Evolutionary conservation across 2,888 invertebrate species (phyloP).

Genomic region (Noctua comes): DNA sequence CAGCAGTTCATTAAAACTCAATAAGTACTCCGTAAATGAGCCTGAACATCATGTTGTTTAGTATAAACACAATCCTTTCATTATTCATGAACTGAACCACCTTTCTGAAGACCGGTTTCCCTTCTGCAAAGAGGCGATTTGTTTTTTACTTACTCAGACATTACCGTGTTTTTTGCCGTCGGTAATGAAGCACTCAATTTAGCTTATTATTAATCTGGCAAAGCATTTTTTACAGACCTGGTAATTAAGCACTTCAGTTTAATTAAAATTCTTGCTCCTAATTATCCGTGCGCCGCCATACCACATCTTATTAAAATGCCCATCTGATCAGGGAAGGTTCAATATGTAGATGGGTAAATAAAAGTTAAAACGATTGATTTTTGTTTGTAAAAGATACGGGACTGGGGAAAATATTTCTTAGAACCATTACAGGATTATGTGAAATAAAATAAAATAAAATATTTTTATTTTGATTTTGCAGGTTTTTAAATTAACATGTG

Average conservation of each 20-base stretch:
- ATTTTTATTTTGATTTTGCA: too few species aligned
- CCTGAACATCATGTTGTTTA: neutral
- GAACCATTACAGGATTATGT: too few species aligned
- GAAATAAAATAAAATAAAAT: too few species aligned
- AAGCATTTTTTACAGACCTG: slow-evolving; percentile 10
- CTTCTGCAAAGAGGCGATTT: neutral
- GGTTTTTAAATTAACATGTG: neutral
- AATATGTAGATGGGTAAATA: neutral
- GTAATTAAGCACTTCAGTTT: neutral
- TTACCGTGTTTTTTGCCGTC: neutral
- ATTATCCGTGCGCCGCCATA: neutral
- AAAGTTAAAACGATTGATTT: neutral
- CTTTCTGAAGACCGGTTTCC: neutral
- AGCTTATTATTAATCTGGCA: neutral
- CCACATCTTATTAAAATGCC: neutral
- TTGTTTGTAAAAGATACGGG: neutral
- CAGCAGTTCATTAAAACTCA: neutral
- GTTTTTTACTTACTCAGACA: neutral
- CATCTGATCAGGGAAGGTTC: neutral
- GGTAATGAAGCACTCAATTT: slow-evolving; percentile 8
- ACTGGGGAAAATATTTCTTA: neutral
- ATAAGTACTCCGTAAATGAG: too few species aligned
- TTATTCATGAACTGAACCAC: neutral
- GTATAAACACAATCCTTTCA: neutral
- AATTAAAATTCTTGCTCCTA: slow-evolving; percentile 20